phyloP scores from a whole-genome alignment of 2,113 vertebrate species.

The Sinosuthora webbiana region DNA sequence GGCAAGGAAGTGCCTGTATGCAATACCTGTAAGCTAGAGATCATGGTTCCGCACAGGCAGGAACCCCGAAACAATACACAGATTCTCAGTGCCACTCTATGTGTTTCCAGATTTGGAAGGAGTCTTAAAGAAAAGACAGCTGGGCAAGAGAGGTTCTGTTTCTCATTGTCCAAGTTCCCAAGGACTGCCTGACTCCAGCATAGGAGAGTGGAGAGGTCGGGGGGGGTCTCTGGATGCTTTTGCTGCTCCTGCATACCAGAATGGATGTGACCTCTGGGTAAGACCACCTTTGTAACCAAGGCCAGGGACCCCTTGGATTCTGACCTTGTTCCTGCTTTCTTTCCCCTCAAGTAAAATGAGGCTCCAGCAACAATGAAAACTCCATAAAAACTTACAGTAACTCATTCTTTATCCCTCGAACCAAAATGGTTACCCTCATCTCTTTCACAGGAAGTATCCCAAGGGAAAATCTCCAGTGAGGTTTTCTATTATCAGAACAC shows the following conservation, averaged over 20 bases:
- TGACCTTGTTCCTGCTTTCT: neutral
- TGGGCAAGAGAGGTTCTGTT: neutral
- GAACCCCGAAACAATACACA: neutral
- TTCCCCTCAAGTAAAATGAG: neutral
- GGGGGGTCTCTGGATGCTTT: neutral
- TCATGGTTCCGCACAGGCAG: neutral
- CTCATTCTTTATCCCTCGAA: neutral
- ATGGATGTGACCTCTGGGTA: neutral
- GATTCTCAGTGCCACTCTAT: neutral
- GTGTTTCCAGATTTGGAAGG: neutral
- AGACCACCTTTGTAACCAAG: neutral
- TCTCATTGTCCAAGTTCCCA: neutral
- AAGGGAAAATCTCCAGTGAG: neutral
- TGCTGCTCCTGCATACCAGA: neutral
- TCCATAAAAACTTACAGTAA: neutral
- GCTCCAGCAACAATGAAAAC: neutral
- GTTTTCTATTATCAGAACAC: neutral
- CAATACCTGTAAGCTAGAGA: accelerated
- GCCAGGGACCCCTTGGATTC: neutral
- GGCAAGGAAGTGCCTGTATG: no score
- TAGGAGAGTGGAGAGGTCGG: neutral
- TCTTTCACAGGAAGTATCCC: neutral
- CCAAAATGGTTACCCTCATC: neutral
- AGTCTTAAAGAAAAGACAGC: neutral
- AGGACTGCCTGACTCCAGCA: neutral